Evolutionary conservation across 2,113 vertebrate species (phyloP), one percentile per base, ranked within the genome.

Genomic region (Oceanodroma tethys): DNA sequence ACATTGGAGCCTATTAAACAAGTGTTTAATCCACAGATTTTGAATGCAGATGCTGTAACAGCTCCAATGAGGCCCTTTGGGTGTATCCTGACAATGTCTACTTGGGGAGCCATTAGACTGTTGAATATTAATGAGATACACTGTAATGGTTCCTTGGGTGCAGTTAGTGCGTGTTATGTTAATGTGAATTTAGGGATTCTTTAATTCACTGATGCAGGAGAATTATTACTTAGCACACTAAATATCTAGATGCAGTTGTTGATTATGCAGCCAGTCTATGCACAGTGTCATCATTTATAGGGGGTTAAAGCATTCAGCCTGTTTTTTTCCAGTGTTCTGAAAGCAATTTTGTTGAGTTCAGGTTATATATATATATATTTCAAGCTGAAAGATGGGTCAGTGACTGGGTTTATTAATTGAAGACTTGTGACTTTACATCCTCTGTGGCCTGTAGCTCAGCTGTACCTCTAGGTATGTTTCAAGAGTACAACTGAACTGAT

Each of bases 11-110:
- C 75, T 86, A 58, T 80, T 97, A 90, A 93, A 83, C 34, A 78
- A 79, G 38, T 48, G 40, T 90, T 96, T 81, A 92, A 80, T 74
- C 38, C 56, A 67, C 72, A 96, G 71, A 76, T 96, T 92, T 96
- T 84, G 43, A 86, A 89, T 59, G 84, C 16, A 85, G 60, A 71
- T 84, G 36, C 18, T 95, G 27, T 81, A 86, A 91, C 11, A 38
- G 10, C 43, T 95, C 60, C n/a, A 13, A 0, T 47, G 76, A 93
- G 72, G 30, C 38, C 65, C 14, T 91, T 40, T 90, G 70, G 36
- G 21, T 91, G 36, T 79, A 85, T 73, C 55, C 75, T 89, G 56
- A 76, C 47, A 90, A 71, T 30, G 27, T 21, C 79, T 95, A 32
- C 60, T 73, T n/a, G 47, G 95, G 88, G 86, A 95, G 42, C 55